phyloP scores from a whole-genome alignment of 2,888 invertebrate genomes.

The Antitype chi region DNA sequence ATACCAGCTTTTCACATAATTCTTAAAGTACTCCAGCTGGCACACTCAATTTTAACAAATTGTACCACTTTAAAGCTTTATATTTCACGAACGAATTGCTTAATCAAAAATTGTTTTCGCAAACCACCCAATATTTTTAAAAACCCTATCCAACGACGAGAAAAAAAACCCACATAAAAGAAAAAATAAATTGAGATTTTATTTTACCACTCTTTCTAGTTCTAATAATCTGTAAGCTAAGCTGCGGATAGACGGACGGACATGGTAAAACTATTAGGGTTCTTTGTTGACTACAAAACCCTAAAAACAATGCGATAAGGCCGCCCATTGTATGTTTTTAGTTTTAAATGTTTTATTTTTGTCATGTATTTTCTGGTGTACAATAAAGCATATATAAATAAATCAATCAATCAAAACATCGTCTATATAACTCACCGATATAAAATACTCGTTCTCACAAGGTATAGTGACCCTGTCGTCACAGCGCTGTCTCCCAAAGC shows the following conservation, averaged over 20 bases:
- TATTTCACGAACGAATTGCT: not conserved
- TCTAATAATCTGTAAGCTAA: not conserved
- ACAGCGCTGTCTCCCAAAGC: slow-evolving; percentile 89
- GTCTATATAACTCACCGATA: slow-evolving; percentile 89
- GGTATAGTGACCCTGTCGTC: slow-evolving; percentile 94
- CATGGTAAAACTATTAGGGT: not conserved
- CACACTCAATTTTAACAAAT: not conserved
- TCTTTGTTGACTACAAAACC: not conserved
- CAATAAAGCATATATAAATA: too few species aligned
- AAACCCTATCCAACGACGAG: too few species aligned
- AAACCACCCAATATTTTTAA: too few species aligned
- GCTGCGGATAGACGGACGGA: not conserved
- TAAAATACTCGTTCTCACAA: slow-evolving; percentile 96
- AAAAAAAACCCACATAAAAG: too few species aligned
- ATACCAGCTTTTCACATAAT: too few species aligned
- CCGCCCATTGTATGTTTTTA: too few species aligned
- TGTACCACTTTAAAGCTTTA: not conserved
- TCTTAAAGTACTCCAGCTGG: too few species aligned
- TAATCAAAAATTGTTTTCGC: not conserved
- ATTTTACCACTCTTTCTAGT: not conserved
- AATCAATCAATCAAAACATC: not conserved
- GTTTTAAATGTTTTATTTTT: too few species aligned
- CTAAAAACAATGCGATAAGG: not conserved
- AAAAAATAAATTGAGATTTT: too few species aligned
- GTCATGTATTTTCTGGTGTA: too few species aligned